Percentiles rank a stretch among this genome's conserved stretches.
phyloP scores from a whole-genome alignment of 2,797 vertebrate species.

The Sebastes nivosus region DNA sequence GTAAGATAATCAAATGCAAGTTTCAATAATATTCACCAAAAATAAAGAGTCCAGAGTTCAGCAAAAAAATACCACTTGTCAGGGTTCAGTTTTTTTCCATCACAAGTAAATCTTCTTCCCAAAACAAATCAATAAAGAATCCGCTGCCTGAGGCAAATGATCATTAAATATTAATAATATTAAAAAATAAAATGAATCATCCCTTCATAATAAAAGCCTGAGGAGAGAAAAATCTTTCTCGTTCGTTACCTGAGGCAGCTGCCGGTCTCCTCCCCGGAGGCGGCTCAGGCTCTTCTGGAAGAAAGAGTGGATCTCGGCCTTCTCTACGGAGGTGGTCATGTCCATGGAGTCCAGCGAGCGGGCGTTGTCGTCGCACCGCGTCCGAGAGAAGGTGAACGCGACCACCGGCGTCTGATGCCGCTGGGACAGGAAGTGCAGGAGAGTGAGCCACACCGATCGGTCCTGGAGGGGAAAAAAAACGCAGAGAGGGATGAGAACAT shows the following conservation, averaged over 20 bases:
- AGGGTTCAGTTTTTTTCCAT: too few relatives aligned
- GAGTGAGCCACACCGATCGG: conserved; percentile 88
- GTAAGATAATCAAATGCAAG: too few relatives aligned
- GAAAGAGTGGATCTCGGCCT: conserved; percentile 91
- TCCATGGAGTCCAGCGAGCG: conserved; percentile 88
- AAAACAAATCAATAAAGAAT: too few relatives aligned
- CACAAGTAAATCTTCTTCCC: too few relatives aligned
- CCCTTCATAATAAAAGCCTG: neutral
- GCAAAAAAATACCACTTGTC: too few relatives aligned
- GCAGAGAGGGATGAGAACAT: neutral
- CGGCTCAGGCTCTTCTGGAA: conserved; percentile 91
- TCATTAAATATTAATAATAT: neutral
- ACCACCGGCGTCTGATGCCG: conserved; percentile 92
- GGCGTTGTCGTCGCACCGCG: conserved; percentile 91
- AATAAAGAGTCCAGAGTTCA: too few relatives aligned
- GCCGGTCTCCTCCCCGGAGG: conserved; percentile 88
- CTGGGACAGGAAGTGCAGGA: conserved; percentile 87
- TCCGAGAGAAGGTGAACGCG: conserved; percentile 92
- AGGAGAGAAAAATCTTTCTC: neutral
- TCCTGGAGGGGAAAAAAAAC: conserved; percentile 75
- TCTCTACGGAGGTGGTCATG: conserved; percentile 87
- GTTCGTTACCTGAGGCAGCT: conserved; percentile 82
- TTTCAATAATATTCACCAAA: too few relatives aligned
- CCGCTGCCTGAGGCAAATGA: too few relatives aligned
- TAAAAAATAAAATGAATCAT: neutral